Percentiles rank a stretch among this genome's conserved stretches.
These are phyloP conservation scores for Miltochrista miniata DNA, from an alignment of 2,888 invertebrate genomes.

Conservation along the genomic window DNA sequence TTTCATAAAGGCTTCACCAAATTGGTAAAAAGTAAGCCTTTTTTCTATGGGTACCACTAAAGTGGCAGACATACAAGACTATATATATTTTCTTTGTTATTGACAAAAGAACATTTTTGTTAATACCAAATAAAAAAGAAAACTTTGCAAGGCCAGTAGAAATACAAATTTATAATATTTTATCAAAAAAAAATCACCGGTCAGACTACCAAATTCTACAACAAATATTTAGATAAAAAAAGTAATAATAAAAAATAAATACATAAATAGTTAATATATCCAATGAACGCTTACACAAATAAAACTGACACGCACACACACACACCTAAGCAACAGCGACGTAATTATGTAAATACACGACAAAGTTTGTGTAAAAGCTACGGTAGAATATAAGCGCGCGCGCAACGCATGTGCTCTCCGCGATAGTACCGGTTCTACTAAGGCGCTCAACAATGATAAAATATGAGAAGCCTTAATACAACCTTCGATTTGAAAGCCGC, in stretches of 20 bases:
- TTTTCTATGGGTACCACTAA: too few relatives aligned
- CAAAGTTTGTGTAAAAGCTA: conserved; percentile 27
- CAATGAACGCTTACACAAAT: conserved; percentile 24
- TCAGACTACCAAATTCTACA: conserved; percentile 5
- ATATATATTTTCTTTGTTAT: too few relatives aligned
- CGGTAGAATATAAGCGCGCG: conserved; percentile 40
- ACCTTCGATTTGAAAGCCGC: conserved; percentile 75
- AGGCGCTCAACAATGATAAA: conserved; percentile 61
- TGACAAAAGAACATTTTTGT: too few relatives aligned
- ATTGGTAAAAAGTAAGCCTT: too few relatives aligned
- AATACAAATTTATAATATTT: too few relatives aligned
- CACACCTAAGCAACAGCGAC: conserved; percentile 41
- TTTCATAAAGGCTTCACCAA: too few relatives aligned
- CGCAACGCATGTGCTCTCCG: conserved; percentile 65
- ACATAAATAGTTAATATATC: conserved; percentile 1
- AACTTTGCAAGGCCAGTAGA: too few relatives aligned
- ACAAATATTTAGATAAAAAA: conserved; percentile 6
- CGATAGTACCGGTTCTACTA: conserved; percentile 69
- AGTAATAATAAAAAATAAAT: conserved; percentile 5
- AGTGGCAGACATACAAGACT: too few relatives aligned
- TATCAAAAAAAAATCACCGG: conserved; percentile 7
- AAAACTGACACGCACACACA: conserved; percentile 36
- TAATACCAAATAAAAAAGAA: too few relatives aligned
- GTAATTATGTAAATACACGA: conserved; percentile 14
- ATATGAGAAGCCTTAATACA: conserved; percentile 71